Evolutionary conservation across 2,888 invertebrate genomes (phyloP), one percentile per base, ranked within the genome.

Genomic region (Lepas anatifera): DNA sequence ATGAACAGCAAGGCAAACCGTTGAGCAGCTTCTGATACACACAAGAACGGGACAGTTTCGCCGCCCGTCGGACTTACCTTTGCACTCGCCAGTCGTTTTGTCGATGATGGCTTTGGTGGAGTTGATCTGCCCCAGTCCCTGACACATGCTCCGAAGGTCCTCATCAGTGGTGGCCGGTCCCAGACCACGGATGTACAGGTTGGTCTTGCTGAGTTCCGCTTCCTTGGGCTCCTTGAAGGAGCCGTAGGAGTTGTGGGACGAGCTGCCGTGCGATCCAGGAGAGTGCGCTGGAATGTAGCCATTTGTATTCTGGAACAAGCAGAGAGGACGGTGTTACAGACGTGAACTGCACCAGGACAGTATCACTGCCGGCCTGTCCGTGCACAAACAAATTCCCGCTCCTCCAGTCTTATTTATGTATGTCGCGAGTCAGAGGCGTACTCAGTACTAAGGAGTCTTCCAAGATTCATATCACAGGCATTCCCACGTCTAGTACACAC

Each of bases 101-200:
- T 98, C 98, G 86, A 98, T 86, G 84, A 98, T 98, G 82, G 98
- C 97, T 87, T 98, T 97, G 81, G 97, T 98, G 82, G 97, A 98
- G 82, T 93, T 95, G 81, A 98, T 98, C 83, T 89, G 94, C 84
- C 98, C 98, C 85, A 90, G 96, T 85, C 96, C 96, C 87, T 91
- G 88, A 87, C 97, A 97, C 90, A 97, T 90, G 82, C 87, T 89
- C 81, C 93, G 91, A 80, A 98, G 89, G 84, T 95, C 95, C 84
- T 95, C 95, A 83, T 97, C 97, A 78, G 93, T 93, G 81, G 95
- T 96, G 84, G 90, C 90, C 80, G 95, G 94, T 81, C 88, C 90
- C 80, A 97, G 89, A 79, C 96, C 97, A 77, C 96, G 89, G 80
- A 98, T 97, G 84, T 98, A 98, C 77, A 98, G 86, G 85, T 98